Evolutionary conservation across 2,888 invertebrate genomes (phyloP).

Genomic region (Acleris literana): DNA sequence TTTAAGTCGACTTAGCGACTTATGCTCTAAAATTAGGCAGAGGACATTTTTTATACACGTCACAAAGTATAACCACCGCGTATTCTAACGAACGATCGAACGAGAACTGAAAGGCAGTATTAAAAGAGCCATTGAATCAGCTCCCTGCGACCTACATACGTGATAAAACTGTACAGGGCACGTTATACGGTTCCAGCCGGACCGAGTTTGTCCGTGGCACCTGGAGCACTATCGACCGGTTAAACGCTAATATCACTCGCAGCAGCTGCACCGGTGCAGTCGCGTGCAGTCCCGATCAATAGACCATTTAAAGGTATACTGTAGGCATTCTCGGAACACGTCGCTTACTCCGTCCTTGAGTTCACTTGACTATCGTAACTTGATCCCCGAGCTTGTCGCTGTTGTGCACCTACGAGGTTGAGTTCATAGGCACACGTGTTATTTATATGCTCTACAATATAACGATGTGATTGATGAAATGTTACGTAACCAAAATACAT

Average conservation of each 20-base stretch:
- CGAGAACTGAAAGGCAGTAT: background rate
- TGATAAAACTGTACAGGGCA: constrained; percentile 24
- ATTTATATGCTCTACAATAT: too few relatives aligned
- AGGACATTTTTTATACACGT: too few relatives aligned
- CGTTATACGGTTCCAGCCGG: constrained; percentile 24
- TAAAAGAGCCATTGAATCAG: constrained; percentile 13
- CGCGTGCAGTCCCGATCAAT: constrained; percentile 31
- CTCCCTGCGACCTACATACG: background rate
- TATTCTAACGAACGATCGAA: background rate
- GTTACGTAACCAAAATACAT: too few relatives aligned
- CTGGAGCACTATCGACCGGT: constrained; percentile 36
- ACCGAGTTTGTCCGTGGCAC: constrained; percentile 31
- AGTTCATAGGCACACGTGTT: too few relatives aligned
- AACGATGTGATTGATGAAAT: too few relatives aligned
- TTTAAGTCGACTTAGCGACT: too few relatives aligned
- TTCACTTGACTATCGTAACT: too few relatives aligned
- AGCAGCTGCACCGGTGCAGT: constrained; percentile 23
- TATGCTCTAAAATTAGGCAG: too few relatives aligned
- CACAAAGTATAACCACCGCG: too few relatives aligned
- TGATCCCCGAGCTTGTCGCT: too few relatives aligned
- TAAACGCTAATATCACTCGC: constrained; percentile 34
- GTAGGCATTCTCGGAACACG: background rate
- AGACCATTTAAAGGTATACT: constrained; percentile 33
- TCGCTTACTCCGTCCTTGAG: too few relatives aligned
- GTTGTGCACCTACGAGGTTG: too few relatives aligned